Conservation (phyloP, 1,140 invertebrate species). For the Coelopa frigida region DNA sequence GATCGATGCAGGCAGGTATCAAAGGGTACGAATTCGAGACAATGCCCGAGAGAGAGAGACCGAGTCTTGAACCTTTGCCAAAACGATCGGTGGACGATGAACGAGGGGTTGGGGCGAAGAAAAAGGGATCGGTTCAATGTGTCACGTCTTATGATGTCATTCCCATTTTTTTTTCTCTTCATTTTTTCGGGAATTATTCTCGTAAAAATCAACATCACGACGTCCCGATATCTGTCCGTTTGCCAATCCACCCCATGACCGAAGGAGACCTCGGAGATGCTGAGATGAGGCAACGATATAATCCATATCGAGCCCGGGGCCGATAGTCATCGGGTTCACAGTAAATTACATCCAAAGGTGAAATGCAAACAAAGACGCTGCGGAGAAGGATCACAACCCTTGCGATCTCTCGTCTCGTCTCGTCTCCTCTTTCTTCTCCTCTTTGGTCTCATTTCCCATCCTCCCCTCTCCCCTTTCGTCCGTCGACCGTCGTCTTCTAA, state of each 20-base stretch:
- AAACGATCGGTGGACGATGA: not conserved
- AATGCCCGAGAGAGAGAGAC: slow-evolving; percentile 12
- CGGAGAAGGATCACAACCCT: slow-evolving; percentile 8
- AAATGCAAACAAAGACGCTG: slow-evolving; percentile 34
- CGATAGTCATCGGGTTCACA: slow-evolving; percentile 31
- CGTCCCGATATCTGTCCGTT: too few species aligned
- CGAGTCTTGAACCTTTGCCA: not conserved
- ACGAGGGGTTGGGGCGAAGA: not conserved
- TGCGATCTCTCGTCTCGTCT: not conserved
- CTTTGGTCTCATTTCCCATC: too few species aligned
- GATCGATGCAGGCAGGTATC: slow-evolving; percentile 22
- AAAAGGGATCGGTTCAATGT: slow-evolving; percentile 20
- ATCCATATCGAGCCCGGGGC: slow-evolving; percentile 24
- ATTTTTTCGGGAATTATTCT: slow-evolving; percentile 9
- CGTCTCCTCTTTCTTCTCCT: too few species aligned
- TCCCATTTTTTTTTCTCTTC: slow-evolving; percentile 17
- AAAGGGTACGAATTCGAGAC: slow-evolving; percentile 34
- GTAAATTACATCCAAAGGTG: slow-evolving; percentile 41
- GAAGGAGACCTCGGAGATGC: not conserved
- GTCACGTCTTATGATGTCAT: slow-evolving; percentile 41
- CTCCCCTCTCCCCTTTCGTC: too few species aligned
- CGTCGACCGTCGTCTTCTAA: not conserved
- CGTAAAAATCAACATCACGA: slow-evolving; percentile 9
- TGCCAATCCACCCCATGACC: not conserved
- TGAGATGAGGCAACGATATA: slow-evolving; percentile 17